phyloP scores from a whole-genome alignment of 1,140 invertebrate genomes.

The Augochlora pura region DNA sequence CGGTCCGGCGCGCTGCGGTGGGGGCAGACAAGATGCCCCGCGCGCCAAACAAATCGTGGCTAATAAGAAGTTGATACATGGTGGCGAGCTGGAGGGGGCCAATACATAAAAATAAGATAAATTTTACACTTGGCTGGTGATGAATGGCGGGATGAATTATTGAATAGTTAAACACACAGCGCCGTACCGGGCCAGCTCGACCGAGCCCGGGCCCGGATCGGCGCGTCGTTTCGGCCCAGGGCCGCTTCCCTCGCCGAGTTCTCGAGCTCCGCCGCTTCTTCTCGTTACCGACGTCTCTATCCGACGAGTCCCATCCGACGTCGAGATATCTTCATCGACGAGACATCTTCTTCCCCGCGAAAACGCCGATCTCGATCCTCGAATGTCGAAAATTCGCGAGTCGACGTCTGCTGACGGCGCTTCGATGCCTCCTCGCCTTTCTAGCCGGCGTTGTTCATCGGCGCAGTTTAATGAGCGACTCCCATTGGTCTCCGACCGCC shows the following conservation, averaged over 20 bases:
- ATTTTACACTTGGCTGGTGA: slow-evolving; percentile 72
- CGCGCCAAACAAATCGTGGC: slow-evolving; percentile 71
- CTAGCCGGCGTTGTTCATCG: too few relatives aligned
- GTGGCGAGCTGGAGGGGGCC: slow-evolving; percentile 66
- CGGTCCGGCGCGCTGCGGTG: slow-evolving; percentile 33
- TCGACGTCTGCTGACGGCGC: too few relatives aligned
- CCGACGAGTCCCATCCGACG: too few relatives aligned
- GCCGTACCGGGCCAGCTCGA: slow-evolving; percentile 54
- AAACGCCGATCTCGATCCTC: too few relatives aligned
- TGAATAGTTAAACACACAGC: slow-evolving; percentile 74
- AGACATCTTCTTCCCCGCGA: too few relatives aligned
- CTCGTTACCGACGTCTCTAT: background rate
- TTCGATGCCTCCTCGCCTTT: too few relatives aligned
- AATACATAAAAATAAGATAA: slow-evolving; percentile 75
- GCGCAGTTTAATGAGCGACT: background rate
- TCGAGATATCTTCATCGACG: too few relatives aligned
- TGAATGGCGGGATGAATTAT: slow-evolving; percentile 75
- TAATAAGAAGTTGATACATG: slow-evolving; percentile 73
- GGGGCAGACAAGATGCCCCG: slow-evolving; percentile 50
- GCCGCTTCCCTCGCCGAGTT: slow-evolving; percentile 52
- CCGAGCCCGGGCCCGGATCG: slow-evolving; percentile 40
- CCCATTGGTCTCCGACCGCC: background rate
- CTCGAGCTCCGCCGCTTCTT: background rate
- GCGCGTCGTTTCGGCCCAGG: slow-evolving; percentile 50
- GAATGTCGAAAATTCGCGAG: too few relatives aligned